These are phyloP conservation scores for Melierax canorus DNA, from an alignment of 2,113 vertebrate genomes.

Conservation along the genomic window DNA sequence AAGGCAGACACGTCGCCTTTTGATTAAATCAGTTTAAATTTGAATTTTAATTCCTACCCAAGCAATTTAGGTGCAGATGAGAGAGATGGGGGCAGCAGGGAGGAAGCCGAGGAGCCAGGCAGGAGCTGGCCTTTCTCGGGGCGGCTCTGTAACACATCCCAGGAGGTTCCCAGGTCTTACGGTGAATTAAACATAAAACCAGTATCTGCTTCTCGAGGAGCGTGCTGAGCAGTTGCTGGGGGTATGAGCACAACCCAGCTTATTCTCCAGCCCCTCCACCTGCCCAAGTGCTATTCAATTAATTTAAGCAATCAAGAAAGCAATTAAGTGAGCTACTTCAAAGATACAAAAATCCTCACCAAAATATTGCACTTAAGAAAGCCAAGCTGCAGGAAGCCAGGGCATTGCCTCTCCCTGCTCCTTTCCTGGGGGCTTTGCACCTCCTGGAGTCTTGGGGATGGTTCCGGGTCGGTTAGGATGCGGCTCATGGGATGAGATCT, in stretches of 20 bases:
- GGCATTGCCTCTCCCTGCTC: background rate
- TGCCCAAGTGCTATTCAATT: background rate
- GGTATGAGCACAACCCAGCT: background rate
- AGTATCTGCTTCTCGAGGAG: background rate
- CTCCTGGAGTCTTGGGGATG: background rate
- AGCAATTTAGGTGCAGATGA: background rate
- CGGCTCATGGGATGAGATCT: background rate
- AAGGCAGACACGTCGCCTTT: background rate
- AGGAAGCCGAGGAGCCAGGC: background rate
- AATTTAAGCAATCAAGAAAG: background rate
- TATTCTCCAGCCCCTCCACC: background rate
- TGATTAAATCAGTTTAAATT: background rate
- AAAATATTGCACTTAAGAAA: background rate
- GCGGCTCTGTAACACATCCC: background rate
- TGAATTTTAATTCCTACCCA: background rate
- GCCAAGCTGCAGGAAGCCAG: background rate
- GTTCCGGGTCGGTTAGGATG: background rate
- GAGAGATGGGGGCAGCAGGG: background rate
- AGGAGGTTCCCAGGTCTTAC: background rate
- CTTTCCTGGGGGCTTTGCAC: background rate
- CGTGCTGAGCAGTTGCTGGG: rapidly evolving
- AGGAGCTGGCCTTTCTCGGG: background rate
- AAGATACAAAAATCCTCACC: background rate
- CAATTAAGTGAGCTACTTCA: background rate
- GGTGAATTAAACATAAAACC: background rate